A percentile compares a stretch with the other conserved stretches of the same genome.
Evolutionary conservation across 2,113 vertebrate genomes (phyloP).

Genomic region (Okapia johnstoni): DNA sequence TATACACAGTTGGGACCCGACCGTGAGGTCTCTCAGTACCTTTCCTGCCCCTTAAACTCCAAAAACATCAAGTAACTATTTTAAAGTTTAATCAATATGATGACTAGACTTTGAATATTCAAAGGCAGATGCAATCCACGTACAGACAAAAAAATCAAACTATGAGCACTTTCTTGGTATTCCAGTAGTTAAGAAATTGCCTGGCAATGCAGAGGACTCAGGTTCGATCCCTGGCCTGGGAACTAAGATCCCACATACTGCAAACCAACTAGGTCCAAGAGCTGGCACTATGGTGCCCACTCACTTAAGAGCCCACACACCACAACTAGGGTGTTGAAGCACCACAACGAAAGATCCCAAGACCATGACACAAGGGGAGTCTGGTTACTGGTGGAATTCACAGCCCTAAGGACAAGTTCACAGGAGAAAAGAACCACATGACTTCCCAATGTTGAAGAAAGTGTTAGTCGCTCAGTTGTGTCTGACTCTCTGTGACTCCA

Average conservation of each 20-base stretch:
- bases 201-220: neutral
- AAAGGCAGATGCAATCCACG: neutral
- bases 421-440: neutral
- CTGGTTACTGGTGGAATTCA: neutral
- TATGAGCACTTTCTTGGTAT: neutral
- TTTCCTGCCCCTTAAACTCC: neutral
- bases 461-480: neutral
- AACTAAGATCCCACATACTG: neutral
- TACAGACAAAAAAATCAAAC: neutral
- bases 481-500: neutral
- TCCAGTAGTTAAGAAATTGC: neutral
- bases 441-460: too few species aligned
- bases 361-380: neutral
- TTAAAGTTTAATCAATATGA: neutral
- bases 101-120: neutral
- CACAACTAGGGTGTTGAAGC: neutral
- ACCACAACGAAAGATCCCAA: neutral
- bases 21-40: neutral
- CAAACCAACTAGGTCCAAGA: neutral
- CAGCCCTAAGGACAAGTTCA: neutral
- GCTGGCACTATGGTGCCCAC: neutral
- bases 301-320: neutral
- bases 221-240: neutral
- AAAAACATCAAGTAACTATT: neutral
- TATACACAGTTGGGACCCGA: fast-evolving